phyloP scores from a whole-genome alignment of 2,113 vertebrate species.

The Progne subis region DNA sequence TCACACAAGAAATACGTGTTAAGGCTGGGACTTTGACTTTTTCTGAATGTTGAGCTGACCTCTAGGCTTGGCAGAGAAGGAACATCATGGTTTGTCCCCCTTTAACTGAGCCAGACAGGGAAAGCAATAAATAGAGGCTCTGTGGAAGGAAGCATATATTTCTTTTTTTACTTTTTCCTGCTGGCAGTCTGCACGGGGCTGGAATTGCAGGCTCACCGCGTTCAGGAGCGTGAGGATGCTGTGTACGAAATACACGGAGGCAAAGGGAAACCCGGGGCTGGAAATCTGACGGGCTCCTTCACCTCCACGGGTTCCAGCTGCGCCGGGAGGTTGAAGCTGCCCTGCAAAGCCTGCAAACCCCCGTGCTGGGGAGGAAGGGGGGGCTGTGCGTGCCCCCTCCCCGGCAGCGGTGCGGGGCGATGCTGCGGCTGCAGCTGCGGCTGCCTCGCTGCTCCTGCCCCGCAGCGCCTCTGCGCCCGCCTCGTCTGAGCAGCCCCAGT shows the following conservation, averaged over 20 bases:
- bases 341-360: neutral
- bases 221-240: neutral
- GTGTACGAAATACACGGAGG: accelerated
- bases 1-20: neutral
- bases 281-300: neutral
- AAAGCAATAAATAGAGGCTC: neutral
- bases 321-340: neutral
- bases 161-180: neutral
- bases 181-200: accelerated
- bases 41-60: neutral
- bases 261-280: neutral
- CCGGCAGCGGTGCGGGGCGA: neutral
- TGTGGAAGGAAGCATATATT: neutral
- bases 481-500: neutral
- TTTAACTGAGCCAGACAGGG: neutral
- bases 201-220: accelerated
- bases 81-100: neutral
- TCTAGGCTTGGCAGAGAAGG: neutral
- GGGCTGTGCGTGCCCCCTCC: neutral
- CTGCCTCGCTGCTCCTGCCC: too few species aligned
- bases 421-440: neutral
- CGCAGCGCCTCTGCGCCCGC: too few species aligned
- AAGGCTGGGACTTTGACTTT: neutral
- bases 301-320: neutral
- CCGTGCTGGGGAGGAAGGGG: neutral